phyloP scores from a whole-genome alignment of 2,888 invertebrate species.

The Aspidapion aeneum region DNA sequence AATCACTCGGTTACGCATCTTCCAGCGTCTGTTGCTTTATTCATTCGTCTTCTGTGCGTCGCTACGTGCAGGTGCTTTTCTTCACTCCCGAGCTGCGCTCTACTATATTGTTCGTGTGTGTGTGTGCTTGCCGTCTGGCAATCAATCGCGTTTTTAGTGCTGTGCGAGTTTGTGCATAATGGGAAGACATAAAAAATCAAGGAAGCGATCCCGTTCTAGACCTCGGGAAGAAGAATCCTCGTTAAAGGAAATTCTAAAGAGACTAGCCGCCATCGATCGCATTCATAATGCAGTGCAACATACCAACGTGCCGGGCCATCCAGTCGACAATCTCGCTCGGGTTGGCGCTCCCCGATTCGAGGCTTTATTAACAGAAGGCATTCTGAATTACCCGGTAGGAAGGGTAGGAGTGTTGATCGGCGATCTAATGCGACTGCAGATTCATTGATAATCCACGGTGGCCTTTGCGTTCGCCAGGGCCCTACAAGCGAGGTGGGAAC shows the following conservation, averaged over 20 bases:
- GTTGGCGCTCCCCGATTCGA: background rate
- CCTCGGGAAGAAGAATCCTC: background rate
- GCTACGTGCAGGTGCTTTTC: no score
- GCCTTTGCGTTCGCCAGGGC: background rate
- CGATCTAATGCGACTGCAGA: background rate
- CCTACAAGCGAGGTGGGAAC: background rate
- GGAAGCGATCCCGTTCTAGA: background rate
- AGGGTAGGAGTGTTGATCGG: background rate
- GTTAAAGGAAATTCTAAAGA: background rate
- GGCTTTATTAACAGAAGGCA: background rate
- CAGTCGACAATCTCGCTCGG: no score
- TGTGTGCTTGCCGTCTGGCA: background rate
- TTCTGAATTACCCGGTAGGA: background rate
- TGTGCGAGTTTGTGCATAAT: background rate
- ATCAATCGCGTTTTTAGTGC: background rate
- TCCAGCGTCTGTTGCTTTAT: background rate
- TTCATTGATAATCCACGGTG: background rate
- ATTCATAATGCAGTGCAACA: background rate
- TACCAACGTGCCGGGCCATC: background rate
- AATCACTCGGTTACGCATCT: background rate
- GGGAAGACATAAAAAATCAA: background rate
- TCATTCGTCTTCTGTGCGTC: no score
- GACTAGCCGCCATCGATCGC: background rate
- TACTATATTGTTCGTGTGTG: no score
- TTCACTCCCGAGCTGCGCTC: no score